Evolutionary conservation across 2,797 vertebrate genomes (phyloP).

Genomic region (Lepus townsendii): DNA sequence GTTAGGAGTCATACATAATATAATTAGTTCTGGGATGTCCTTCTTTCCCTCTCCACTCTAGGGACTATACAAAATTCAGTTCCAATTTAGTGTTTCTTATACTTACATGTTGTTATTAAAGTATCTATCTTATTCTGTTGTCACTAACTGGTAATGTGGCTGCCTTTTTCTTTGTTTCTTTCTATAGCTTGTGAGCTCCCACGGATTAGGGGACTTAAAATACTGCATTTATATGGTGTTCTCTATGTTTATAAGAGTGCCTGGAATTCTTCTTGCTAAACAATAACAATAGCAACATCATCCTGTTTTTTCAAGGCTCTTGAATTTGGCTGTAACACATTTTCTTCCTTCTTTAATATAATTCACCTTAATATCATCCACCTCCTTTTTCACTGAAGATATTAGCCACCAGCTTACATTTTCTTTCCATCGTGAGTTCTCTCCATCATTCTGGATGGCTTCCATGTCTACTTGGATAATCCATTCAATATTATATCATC

Average conservation of each 20-base stretch:
- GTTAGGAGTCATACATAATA: not conserved
- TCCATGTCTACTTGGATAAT: not conserved
- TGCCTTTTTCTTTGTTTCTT: not conserved
- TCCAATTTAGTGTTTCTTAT: not conserved
- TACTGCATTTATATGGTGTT: not conserved
- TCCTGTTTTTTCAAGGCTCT: conserved; percentile 4
- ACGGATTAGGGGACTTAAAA: not conserved
- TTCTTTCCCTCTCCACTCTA: not conserved
- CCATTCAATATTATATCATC: not conserved
- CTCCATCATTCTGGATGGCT: not conserved
- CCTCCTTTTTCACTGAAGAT: not conserved
- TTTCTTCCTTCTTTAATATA: not conserved
- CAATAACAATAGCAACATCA: not conserved
- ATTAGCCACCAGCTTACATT: not conserved
- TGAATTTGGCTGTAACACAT: not conserved
- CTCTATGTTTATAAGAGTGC: not conserved
- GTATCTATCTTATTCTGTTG: not conserved
- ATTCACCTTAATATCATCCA: not conserved
- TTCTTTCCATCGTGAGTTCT: not conserved
- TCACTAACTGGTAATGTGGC: not conserved
- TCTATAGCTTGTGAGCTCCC: not conserved
- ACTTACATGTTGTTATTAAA: not conserved
- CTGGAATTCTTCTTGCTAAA: not conserved
- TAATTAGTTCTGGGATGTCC: not conserved
- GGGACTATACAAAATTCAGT: conserved; percentile 30